These are phyloP conservation scores for Micropoecilia bifurca DNA, from an alignment of 2,797 vertebrate genomes.

Conservation along the genomic window DNA sequence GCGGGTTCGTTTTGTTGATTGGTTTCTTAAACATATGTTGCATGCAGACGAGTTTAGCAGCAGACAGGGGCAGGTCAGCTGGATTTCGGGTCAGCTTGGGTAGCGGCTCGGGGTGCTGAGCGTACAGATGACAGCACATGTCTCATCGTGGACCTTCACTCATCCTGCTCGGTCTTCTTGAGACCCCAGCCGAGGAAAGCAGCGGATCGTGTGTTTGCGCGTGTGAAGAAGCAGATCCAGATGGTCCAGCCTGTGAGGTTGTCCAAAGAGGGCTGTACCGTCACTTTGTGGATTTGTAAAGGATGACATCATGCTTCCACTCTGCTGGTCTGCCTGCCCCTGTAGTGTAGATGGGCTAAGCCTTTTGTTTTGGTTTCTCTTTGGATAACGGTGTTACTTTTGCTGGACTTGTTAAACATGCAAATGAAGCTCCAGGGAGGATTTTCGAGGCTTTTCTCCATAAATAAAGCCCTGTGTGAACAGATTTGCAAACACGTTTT, in stretches of 20 bases:
- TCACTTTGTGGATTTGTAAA: slow-evolving; percentile 44
- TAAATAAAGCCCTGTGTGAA: neutral
- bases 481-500: neutral
- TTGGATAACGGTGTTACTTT: neutral
- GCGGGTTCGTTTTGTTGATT: slow-evolving; percentile 4
- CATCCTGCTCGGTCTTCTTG: slow-evolving; percentile 23
- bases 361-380: slow-evolving; percentile 30
- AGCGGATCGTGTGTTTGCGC: neutral
- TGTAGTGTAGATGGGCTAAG: slow-evolving; percentile 26
- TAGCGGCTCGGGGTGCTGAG: slow-evolving; percentile 27
- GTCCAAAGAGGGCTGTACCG: slow-evolving; percentile 43
- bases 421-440: neutral
- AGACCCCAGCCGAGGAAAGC: slow-evolving; percentile 13
- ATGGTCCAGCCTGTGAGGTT: slow-evolving; percentile 31
- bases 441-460: neutral
- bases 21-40: slow-evolving; percentile 14
- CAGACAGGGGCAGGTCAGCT: neutral
- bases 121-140: slow-evolving; percentile 40
- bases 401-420: slow-evolving; percentile 15
- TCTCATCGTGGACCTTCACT: slow-evolving; percentile 28
- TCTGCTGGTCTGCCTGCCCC: slow-evolving; percentile 33
- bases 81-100: slow-evolving; percentile 7
- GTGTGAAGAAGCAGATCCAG: neutral
- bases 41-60: neutral
- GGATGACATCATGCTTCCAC: slow-evolving; percentile 75